A percentile compares a stretch with the other conserved stretches of the same genome.
Conservation (phyloP, 2,888 invertebrate genomes). For the Pyrgus malvae region DNA sequence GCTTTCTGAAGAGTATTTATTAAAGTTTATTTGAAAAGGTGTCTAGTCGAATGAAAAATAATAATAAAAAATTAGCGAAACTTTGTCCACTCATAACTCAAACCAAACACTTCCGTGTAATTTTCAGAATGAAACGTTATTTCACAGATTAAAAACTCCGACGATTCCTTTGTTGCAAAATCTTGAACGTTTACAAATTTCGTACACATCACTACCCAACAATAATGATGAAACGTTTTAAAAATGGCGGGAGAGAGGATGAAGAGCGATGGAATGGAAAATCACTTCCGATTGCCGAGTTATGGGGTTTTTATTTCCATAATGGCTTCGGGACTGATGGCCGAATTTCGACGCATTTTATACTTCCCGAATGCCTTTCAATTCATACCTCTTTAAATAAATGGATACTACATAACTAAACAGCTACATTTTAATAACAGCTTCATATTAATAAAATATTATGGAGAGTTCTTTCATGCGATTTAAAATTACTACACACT, state of each 20-base stretch:
- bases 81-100: too few relatives aligned
- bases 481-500: too few relatives aligned
- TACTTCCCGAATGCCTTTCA: not conserved
- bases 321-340: not conserved
- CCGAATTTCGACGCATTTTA: not conserved
- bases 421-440: too few relatives aligned
- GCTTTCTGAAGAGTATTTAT: too few relatives aligned
- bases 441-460: too few relatives aligned
- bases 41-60: too few relatives aligned
- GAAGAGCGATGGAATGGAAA: slow-evolving; percentile 18
- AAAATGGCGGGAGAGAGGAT: slow-evolving; percentile 6
- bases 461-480: too few relatives aligned
- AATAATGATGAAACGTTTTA: slow-evolving; percentile 11
- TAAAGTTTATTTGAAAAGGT: too few relatives aligned
- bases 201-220: slow-evolving; percentile 12
- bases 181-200: slow-evolving; percentile 15
- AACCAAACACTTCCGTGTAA: too few relatives aligned
- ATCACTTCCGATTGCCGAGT: slow-evolving; percentile 19
- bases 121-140: not conserved
- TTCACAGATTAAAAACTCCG: not conserved
- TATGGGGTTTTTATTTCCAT: slow-evolving; percentile 14
- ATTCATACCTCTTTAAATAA: not conserved
- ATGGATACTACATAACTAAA: not conserved
- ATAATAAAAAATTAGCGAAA: too few relatives aligned
- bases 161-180: not conserved